Evolutionary conservation across 2,888 invertebrate species (phyloP).

Genomic region (Taphrorychus bicolor): DNA sequence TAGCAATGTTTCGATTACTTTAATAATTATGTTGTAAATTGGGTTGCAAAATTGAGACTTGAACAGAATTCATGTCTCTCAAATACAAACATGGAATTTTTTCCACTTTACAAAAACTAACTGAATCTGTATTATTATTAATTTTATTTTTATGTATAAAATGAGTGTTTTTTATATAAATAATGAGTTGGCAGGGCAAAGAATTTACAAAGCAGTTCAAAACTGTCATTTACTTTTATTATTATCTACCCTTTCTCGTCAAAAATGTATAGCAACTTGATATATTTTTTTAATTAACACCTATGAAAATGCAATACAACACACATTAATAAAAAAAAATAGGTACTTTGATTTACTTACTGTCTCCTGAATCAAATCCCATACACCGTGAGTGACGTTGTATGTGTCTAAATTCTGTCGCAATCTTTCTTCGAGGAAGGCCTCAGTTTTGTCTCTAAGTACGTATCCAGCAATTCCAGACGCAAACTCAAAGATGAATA

Average conservation of each 20-base stretch:
- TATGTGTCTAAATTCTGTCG: slow-evolving; percentile 66
- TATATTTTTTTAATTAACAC: background rate
- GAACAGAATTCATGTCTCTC: too few relatives aligned
- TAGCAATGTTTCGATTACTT: too few relatives aligned
- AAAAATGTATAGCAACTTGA: too few relatives aligned
- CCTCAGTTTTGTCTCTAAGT: slow-evolving; percentile 71
- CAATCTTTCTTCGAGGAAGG: slow-evolving; percentile 70
- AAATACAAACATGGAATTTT: too few relatives aligned
- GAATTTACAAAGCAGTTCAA: too few relatives aligned
- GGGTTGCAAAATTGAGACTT: too few relatives aligned
- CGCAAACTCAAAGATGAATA: slow-evolving; percentile 86
- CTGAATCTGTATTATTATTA: too few relatives aligned
- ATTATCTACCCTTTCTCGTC: background rate
- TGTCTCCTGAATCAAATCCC: slow-evolving; percentile 83
- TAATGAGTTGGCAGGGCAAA: too few relatives aligned
- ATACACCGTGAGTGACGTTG: slow-evolving; percentile 66
- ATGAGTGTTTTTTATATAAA: too few relatives aligned
- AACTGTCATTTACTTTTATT: background rate
- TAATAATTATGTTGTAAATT: too few relatives aligned
- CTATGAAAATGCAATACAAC: background rate
- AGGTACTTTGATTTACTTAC: slow-evolving; percentile 61
- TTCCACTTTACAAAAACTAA: too few relatives aligned
- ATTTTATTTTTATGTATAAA: too few relatives aligned
- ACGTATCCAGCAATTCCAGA: slow-evolving; percentile 84
- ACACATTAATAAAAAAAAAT: background rate